A percentile compares a stretch with the other conserved stretches of the same genome.
Evolutionary conservation across 1,140 invertebrate species (phyloP).

Genomic region (Nephotettix cincticeps): DNA sequence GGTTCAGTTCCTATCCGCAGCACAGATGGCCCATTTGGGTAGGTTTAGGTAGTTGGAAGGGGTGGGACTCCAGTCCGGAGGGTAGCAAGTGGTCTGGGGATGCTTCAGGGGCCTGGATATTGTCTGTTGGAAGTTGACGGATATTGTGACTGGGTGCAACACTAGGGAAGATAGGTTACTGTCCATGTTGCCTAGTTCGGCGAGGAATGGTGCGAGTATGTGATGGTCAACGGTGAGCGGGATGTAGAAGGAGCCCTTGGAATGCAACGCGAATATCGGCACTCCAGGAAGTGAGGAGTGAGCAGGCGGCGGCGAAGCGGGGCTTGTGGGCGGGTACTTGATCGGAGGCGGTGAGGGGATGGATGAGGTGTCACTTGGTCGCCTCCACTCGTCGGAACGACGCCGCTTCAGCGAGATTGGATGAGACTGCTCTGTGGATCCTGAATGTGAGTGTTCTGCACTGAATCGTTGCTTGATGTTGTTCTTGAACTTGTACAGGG

Average conservation of each 20-base stretch:
- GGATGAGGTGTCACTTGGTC: not conserved
- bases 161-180: conserved; percentile 58
- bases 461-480: conserved; percentile 86
- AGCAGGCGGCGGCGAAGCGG: not conserved
- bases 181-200: conserved; percentile 53
- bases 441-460: conserved; percentile 15
- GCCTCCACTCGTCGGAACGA: conserved; percentile 1
- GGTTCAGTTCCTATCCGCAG: conserved; percentile 1
- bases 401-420: conserved; percentile 3
- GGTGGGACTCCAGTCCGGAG: not conserved
- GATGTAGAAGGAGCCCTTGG: conserved; percentile 86
- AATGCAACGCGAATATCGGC: conserved; percentile 80
- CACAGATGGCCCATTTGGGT: conserved; percentile 28
- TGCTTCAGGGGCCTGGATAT: not conserved
- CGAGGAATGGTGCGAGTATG: conserved; percentile 67
- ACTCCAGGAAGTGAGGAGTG: conserved; percentile 47
- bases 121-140: conserved; percentile 68
- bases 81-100: not conserved
- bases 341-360: not conserved
- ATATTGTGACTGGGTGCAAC: conserved; percentile 88
- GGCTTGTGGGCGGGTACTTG: not conserved
- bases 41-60: conserved; percentile 16
- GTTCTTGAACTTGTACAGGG: conserved; percentile 88
- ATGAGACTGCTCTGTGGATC: not conserved
- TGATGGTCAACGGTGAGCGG: conserved; percentile 84